phyloP scores from a whole-genome alignment of 2,113 vertebrate species.

The Mola mola region DNA sequence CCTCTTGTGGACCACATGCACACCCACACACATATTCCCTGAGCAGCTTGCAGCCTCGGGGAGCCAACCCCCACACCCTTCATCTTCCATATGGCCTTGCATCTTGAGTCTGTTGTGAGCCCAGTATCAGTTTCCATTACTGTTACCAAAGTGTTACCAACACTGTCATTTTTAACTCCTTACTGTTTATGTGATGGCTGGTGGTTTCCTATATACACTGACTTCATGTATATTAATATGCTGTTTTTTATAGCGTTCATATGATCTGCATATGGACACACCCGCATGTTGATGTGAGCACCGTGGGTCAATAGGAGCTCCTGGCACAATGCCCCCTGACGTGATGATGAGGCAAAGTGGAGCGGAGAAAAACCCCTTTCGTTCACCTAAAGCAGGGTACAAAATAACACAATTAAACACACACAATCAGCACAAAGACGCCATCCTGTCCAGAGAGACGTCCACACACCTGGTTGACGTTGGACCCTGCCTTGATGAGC shows the following conservation, averaged over 20 bases:
- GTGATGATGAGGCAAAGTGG: conserved; percentile 95
- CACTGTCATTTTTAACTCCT: neutral
- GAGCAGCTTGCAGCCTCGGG: conserved; percentile 72
- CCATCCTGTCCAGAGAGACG: neutral
- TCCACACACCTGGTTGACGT: conserved; percentile 86
- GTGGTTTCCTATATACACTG: no score
- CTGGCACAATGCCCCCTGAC: conserved; percentile 95
- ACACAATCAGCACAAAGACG: neutral
- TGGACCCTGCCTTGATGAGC: conserved; percentile 93
- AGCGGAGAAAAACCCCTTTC: conserved; percentile 94
- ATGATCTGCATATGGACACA: conserved; percentile 60
- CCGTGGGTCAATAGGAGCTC: conserved; percentile 92
- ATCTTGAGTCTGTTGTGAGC: conserved; percentile 55
- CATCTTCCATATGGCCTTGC: conserved; percentile 62
- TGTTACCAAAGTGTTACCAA: conserved; percentile 45
- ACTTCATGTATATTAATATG: neutral
- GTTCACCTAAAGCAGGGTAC: conserved; percentile 79
- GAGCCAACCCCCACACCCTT: conserved; percentile 30
- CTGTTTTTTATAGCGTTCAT: no score
- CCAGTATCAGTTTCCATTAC: conserved; percentile 60
- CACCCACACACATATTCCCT: conserved; percentile 33
- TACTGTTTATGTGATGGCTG: no score
- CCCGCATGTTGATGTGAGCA: conserved; percentile 95
- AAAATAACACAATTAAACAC: conserved; percentile 16
- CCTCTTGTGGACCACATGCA: conserved; percentile 1